A percentile compares a stretch with the other conserved stretches of the same genome.
These are phyloP conservation scores for Eupithecia exiguata DNA, from an alignment of 2,888 invertebrate genomes.

Conservation along the genomic window DNA sequence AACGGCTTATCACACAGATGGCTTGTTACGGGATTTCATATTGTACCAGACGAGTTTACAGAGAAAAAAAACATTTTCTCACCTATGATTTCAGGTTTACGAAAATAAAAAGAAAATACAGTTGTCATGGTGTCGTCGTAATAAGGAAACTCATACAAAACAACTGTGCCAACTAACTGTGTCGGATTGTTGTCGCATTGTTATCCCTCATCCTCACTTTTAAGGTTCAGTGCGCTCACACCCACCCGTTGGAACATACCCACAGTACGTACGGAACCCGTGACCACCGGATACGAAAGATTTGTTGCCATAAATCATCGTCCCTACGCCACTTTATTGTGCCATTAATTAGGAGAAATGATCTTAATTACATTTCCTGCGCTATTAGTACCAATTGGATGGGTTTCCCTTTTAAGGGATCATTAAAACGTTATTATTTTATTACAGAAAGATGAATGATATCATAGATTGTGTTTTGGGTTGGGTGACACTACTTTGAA, in stretches of 20 bases:
- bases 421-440: slow-evolving; percentile 1
- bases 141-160: neutral
- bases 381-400: slow-evolving; percentile 27
- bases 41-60: too few relatives aligned
- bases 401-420: slow-evolving; percentile 10
- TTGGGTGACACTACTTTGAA: neutral
- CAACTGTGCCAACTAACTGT: slow-evolving; percentile 2
- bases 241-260: slow-evolving; percentile 4
- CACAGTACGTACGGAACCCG: slow-evolving; percentile 10
- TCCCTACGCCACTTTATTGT: slow-evolving; percentile 44
- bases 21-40: neutral
- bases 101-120: neutral
- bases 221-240: slow-evolving; percentile 24
- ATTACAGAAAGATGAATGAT: slow-evolving; percentile 5
- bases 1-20: neutral
- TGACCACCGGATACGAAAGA: slow-evolving; percentile 32
- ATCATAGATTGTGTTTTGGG: slow-evolving; percentile 1
- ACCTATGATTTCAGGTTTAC: neutral
- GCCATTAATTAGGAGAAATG: slow-evolving; percentile 51
- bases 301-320: slow-evolving; percentile 48
- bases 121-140: neutral
- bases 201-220: slow-evolving; percentile 30
- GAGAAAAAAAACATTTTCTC: too few relatives aligned
- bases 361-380: slow-evolving; percentile 35
- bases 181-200: slow-evolving; percentile 11